Percentiles rank a stretch among this genome's conserved stretches.
Conservation (phyloP, 2,888 invertebrate species). For the Aphelenchoides bicaudatus region DNA sequence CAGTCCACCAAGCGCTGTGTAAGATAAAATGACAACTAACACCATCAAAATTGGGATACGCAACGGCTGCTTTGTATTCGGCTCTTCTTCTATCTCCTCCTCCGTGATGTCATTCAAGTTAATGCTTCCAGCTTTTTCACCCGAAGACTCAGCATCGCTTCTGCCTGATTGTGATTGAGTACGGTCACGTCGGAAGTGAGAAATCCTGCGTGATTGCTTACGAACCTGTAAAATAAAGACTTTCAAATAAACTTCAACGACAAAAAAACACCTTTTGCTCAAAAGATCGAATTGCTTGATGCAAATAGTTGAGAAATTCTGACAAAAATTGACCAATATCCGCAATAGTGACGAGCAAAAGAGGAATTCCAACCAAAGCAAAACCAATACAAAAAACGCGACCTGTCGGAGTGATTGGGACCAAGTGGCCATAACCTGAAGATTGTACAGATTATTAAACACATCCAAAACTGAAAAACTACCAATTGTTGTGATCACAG, state of each 20-base stretch:
- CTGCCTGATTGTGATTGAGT: slow-evolving; percentile 43
- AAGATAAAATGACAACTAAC: slow-evolving; percentile 53
- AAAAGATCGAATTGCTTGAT: slow-evolving; percentile 51
- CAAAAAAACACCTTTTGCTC: slow-evolving; percentile 46
- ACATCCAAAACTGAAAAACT: background rate
- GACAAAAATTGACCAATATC: slow-evolving; percentile 60
- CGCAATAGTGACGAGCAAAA: slow-evolving; percentile 59
- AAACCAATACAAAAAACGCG: slow-evolving; percentile 59
- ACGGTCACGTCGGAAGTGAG: slow-evolving; percentile 36
- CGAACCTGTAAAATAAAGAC: slow-evolving; percentile 41
- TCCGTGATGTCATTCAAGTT: slow-evolving; percentile 53
- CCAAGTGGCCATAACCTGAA: slow-evolving; percentile 55
- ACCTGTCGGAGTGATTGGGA: slow-evolving; percentile 52
- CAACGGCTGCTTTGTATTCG: slow-evolving; percentile 39
- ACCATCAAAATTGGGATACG: slow-evolving; percentile 59
- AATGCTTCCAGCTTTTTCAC: slow-evolving; percentile 39
- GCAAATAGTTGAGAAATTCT: slow-evolving; percentile 57
- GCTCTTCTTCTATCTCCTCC: slow-evolving; percentile 33
- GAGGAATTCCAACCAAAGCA: slow-evolving; percentile 59
- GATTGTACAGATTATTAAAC: slow-evolving; percentile 5
- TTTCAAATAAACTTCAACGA: background rate
- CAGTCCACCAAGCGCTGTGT: slow-evolving; percentile 59
- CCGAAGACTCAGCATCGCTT: slow-evolving; percentile 38
- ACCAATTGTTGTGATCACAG: slow-evolving; percentile 61
- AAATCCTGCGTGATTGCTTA: slow-evolving; percentile 50